A percentile compares a stretch with the other conserved stretches of the same genome.
phyloP scores from a whole-genome alignment of 2,113 vertebrate species.

The Petromus typicus region DNA sequence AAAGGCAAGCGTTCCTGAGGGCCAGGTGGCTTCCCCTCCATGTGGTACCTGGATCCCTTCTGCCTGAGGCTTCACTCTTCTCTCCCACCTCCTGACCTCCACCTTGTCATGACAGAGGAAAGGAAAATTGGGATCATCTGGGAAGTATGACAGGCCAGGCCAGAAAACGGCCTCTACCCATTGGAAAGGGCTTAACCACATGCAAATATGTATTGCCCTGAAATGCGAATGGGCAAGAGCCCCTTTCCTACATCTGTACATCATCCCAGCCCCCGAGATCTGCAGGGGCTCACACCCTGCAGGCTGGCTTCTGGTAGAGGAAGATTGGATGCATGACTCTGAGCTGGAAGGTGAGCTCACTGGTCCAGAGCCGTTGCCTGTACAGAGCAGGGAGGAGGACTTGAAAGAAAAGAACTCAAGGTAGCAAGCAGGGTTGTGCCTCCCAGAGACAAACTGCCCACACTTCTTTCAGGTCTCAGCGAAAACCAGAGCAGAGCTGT shows the following conservation, averaged over 20 bases:
- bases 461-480: neutral
- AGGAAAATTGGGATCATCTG: neutral
- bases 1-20: neutral
- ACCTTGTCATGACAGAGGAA: neutral
- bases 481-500: neutral
- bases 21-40: neutral
- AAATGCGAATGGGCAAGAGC: neutral
- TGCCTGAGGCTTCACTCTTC: neutral
- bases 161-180: neutral
- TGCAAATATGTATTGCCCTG: neutral
- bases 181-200: neutral
- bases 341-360: neutral
- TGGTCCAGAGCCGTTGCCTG: too few relatives aligned
- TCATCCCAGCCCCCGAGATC: neutral
- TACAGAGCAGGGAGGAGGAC: neutral
- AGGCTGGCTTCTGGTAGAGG: neutral
- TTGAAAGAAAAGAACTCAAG: neutral
- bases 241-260: neutral
- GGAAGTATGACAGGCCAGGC: neutral
- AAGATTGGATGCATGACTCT: neutral
- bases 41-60: neutral
- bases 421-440: neutral
- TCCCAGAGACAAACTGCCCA: neutral
- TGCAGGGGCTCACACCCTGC: neutral
- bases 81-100: neutral